Evolutionary conservation across 1,140 invertebrate species (phyloP), one percentile per base, ranked within the genome.

Genomic region (Phenacoccus solenopsis): DNA sequence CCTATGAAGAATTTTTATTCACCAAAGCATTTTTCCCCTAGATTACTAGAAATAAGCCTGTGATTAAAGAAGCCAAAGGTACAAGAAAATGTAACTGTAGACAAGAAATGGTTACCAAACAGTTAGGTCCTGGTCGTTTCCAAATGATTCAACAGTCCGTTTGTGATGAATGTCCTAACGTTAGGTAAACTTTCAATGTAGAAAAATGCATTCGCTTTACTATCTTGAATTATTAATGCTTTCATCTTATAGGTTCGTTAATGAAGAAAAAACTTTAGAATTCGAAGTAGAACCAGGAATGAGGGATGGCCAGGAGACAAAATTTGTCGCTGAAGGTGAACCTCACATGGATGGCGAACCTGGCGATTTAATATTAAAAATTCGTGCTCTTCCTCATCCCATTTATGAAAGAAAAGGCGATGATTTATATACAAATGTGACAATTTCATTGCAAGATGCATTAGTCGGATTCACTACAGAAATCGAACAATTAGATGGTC

Each of bases 131-230:
- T 20, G 96, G 96, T 0, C 83, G 95, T 59, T 98, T 98, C 81
- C 96, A 98, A 82, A 99, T 99, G 96, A 96, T 91, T 77, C 97
- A 99, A 78, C 95, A 99, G 78, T 89, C 91, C 76, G 94, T 99
- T 0, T 99, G 98, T 83, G 96, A 98, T 81, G 96, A 99, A 77
- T 99, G 98, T 84, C 96, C 96, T 25, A 99, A 99, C 83, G 91
- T 98, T 1, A 94, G 93, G 85, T 87, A 78, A n/a, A n/a, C n/a
- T n/a, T n/a, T n/a, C n/a, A 32, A 13, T 49, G 12, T 49, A 24
- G 59, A 25, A 64, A 64, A 32, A 13, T 7, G 13, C 30, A 32
- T 13, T 13, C 5, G 30, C 20, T n/a, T 49, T 64, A 22, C 9
- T 24, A 64, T 59, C 7, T 32, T n/a, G 27, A 57, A 24, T 28